Evolutionary conservation across 2,797 vertebrate species (phyloP).

Genomic region (Enteromius fasciolatus): DNA sequence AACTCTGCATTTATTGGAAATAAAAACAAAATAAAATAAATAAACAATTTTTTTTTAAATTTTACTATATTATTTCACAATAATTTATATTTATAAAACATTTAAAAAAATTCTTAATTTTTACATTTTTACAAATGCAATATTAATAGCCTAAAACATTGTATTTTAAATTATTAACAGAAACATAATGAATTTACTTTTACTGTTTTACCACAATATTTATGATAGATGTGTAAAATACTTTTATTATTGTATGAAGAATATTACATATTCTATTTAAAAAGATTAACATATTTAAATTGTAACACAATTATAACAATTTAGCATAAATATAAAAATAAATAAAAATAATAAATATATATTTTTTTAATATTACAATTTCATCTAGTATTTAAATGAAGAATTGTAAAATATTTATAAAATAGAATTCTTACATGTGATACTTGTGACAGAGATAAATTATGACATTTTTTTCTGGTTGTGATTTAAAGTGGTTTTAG

Average conservation of each 20-base stretch:
- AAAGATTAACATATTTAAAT: not conserved
- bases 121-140: not conserved
- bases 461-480: not conserved
- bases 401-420: not conserved
- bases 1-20: not conserved
- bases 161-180: not conserved
- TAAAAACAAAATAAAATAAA: not conserved
- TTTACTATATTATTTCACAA: not conserved
- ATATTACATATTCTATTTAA: not conserved
- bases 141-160: not conserved
- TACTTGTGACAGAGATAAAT: not conserved
- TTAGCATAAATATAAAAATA: not conserved
- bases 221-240: not conserved
- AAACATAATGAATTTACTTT: not conserved
- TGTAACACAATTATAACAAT: not conserved
- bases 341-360: not conserved
- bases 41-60: too few relatives aligned
- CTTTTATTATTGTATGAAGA: not conserved
- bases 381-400: not conserved
- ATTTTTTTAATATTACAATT: too few relatives aligned
- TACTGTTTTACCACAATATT: not conserved
- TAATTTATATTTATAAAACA: not conserved
- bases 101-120: too few relatives aligned
- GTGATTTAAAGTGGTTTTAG: not conserved
- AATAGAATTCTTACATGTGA: not conserved